These are phyloP conservation scores for Heterochromis multidens DNA, from an alignment of 2,113 vertebrate genomes.

Conservation along the genomic window DNA sequence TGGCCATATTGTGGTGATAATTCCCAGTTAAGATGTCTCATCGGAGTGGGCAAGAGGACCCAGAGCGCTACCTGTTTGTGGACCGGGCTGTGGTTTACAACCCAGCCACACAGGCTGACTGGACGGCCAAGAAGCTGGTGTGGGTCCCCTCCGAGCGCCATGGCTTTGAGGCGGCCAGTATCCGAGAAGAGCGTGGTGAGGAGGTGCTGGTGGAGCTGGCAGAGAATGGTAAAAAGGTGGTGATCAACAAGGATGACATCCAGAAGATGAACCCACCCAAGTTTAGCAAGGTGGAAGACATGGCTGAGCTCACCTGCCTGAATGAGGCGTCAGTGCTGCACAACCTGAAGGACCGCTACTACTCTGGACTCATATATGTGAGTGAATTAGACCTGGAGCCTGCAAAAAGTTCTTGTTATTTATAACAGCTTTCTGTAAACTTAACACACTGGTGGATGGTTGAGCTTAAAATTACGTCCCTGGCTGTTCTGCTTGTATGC, in stretches of 20 bases:
- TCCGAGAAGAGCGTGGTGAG: conserved; percentile 91
- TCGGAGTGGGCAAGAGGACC: conserved; percentile 89
- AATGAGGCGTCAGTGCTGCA: conserved; percentile 95
- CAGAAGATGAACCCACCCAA: conserved; percentile 99
- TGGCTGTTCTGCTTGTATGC: background rate
- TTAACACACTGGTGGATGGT: background rate
- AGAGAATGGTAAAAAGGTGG: conserved; percentile 91
- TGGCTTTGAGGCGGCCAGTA: conserved; percentile 92
- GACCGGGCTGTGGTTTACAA: conserved; percentile 96
- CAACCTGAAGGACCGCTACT: conserved; percentile 96
- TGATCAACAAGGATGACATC: conserved; percentile 94
- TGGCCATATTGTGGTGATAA: conserved; percentile 57
- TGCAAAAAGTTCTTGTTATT: background rate
- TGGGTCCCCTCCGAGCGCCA: conserved; percentile 96
- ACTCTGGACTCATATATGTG: conserved; percentile 96
- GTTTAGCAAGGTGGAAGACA: conserved; percentile 97
- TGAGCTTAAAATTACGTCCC: background rate
- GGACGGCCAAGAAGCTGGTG: conserved; percentile 95
- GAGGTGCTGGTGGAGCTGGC: conserved; percentile 92
- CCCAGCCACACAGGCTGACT: conserved; percentile 95
- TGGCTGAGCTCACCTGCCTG: conserved; percentile 94
- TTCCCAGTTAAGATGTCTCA: conserved; percentile 83
- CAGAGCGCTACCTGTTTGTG: conserved; percentile 95
- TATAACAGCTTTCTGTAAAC: background rate
- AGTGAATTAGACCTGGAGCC: conserved; percentile 67